Evolutionary conservation across 2,888 invertebrate genomes (phyloP), one percentile per base, ranked within the genome.

Genomic region (Drosophila pseudotakahashii): DNA sequence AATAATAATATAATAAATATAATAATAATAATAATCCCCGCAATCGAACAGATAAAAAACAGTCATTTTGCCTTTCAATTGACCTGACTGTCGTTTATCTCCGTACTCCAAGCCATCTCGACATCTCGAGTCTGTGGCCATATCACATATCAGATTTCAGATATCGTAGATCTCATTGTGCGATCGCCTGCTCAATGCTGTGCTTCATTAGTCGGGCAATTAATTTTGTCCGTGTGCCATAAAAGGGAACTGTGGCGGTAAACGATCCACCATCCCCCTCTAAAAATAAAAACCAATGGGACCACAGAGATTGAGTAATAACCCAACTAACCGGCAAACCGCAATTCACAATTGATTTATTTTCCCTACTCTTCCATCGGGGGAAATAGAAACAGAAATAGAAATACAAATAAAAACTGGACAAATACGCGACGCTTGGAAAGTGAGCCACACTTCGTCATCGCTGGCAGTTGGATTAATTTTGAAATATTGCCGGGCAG

Each of bases 401-500:
- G 64, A 69, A 34, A 7, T 30, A 30, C 7, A 30, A 30, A 30
- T 30, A 30, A 30, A 64, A 69, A 48, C 80, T 80, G 80, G 81
- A 79, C 80, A 82, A 82, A 85, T 85, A 82, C 60, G 73, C 75
- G 71, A 79, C 59, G 69, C 48, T 50, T 81, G 81, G 75, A 81
- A 80, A 82, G 85, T 79, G 72, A 75, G 83, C 81, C 78, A 81
- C 83, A 88, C 86, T 78, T 85, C 81, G 88, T 81, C 80, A 84
- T 87, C 80, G 83, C 73, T 89, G 89, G 87, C 88, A 89, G 85
- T 82, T 89, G 89, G 89, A 89, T 88, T 89, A 89, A 88, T 88
- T 89, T 88, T 88, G 89, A 88, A 89, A 88, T 89, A 88, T 89
- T 83, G 85, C 88, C 73, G 78, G 69, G 41, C 63, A 74, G 70